Evolutionary conservation across 2,113 vertebrate species (phyloP).

Genomic region (Calidris pygmaea): DNA sequence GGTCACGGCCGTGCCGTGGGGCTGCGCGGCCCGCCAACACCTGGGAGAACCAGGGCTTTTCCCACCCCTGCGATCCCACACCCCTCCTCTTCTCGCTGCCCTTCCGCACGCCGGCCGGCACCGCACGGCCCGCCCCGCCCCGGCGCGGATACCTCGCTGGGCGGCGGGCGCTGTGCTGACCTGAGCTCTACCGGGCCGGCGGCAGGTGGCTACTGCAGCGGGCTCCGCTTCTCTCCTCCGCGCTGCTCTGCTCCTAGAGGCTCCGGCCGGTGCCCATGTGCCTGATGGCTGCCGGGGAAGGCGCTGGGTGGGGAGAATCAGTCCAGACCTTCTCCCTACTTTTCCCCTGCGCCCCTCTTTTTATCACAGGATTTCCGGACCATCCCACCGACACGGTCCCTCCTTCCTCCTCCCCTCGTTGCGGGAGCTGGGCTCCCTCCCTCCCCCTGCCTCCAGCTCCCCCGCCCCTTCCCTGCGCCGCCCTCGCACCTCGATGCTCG

Average conservation of each 20-base stretch:
- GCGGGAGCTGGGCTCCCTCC: not conserved
- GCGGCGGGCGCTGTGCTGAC: not conserved
- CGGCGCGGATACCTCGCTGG: not conserved
- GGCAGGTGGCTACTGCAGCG: not conserved
- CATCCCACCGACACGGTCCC: constrained; percentile 60
- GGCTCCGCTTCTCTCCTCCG: not conserved
- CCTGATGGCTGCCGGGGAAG: not conserved
- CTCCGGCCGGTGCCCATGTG: not conserved
- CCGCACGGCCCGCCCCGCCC: not conserved
- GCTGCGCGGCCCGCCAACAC: not conserved
- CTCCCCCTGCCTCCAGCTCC: not conserved
- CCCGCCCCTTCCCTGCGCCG: not conserved
- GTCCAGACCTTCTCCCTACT: not conserved
- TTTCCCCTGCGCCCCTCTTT: constrained; percentile 44
- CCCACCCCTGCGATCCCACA: not conserved
- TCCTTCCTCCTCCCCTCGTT: constrained; percentile 43
- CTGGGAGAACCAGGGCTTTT: not conserved
- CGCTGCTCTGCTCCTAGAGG: not conserved
- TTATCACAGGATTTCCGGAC: constrained; percentile 71
- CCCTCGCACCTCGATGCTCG: not conserved
- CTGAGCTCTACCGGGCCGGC: not conserved
- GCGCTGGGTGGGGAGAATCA: not conserved
- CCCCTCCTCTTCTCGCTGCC: not conserved
- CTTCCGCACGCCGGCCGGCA: not conserved
- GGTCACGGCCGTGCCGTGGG: not conserved